Conservation (phyloP, 2,113 vertebrate genomes). For the Ceuthmochares aereus region DNA sequence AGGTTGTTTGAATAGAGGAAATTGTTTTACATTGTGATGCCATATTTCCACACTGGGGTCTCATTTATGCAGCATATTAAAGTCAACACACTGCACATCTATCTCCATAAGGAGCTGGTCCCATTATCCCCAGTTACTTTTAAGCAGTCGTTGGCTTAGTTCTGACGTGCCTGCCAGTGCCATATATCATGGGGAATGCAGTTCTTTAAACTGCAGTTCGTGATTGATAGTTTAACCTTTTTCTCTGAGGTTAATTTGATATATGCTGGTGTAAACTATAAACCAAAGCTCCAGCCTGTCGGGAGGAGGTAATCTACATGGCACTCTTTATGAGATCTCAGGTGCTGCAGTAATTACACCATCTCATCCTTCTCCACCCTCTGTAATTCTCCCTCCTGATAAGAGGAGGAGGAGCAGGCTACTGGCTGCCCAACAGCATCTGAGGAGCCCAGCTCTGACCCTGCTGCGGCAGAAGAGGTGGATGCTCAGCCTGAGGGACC, state of each 20-base stretch:
- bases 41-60: slow-evolving; percentile 67
- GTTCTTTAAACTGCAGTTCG: slow-evolving; percentile 60
- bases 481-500: not conserved
- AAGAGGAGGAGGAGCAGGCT: not conserved
- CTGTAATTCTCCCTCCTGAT: not conserved
- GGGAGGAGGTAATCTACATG: slow-evolving; percentile 64
- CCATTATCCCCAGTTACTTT: slow-evolving; percentile 71
- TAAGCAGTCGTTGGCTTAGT: slow-evolving; percentile 65
- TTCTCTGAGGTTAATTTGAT: slow-evolving; percentile 70
- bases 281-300: slow-evolving; percentile 58
- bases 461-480: not conserved
- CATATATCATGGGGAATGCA: slow-evolving; percentile 64
- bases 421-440: accelerated
- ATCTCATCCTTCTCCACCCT: not conserved
- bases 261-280: slow-evolving; percentile 68
- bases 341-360: slow-evolving; percentile 58
- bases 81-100: slow-evolving; percentile 63
- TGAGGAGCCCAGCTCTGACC: not conserved
- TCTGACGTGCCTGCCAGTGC: slow-evolving; percentile 54
- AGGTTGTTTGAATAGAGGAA: slow-evolving; percentile 64
- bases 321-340: slow-evolving; percentile 51
- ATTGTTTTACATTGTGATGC: slow-evolving; percentile 69
- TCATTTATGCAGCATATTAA: slow-evolving; percentile 72
- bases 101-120: slow-evolving; percentile 67
- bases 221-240: slow-evolving; percentile 75